phyloP scores from a whole-genome alignment of 2,797 vertebrate species.

The Columba guinea region DNA sequence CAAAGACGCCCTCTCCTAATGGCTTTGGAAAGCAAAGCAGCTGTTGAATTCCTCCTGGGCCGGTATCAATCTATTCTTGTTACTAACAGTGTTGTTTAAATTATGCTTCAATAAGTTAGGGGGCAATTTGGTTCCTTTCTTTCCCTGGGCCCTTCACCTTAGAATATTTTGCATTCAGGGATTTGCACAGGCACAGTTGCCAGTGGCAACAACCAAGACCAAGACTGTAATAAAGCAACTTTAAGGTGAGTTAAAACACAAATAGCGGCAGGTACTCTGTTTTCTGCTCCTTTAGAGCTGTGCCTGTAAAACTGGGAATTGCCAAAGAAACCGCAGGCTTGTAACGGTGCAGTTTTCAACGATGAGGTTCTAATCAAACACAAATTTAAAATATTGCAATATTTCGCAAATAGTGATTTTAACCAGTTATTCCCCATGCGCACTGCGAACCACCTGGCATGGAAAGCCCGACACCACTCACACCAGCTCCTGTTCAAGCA shows the following conservation, averaged over 20 bases:
- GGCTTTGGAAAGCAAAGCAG: constrained; percentile 47
- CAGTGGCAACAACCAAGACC: neutral
- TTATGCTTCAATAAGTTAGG: neutral
- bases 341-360: neutral
- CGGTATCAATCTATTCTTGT: constrained; percentile 15
- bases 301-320: neutral
- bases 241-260: neutral
- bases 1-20: constrained; percentile 10
- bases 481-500: neutral
- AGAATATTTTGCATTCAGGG: neutral
- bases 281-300: neutral
- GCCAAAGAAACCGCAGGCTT: neutral
- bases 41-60: constrained; percentile 47
- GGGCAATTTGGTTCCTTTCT: neutral
- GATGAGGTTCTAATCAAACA: neutral
- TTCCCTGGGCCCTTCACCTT: neutral
- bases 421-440: neutral
- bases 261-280: neutral
- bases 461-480: neutral
- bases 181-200: neutral
- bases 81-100: neutral
- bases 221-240: constrained; percentile 1
- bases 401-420: neutral
- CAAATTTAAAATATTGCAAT: neutral
- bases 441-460: accelerated